These are phyloP conservation scores for Cirrhinus molitorella DNA, from an alignment of 2,797 vertebrate genomes.

Conservation along the genomic window DNA sequence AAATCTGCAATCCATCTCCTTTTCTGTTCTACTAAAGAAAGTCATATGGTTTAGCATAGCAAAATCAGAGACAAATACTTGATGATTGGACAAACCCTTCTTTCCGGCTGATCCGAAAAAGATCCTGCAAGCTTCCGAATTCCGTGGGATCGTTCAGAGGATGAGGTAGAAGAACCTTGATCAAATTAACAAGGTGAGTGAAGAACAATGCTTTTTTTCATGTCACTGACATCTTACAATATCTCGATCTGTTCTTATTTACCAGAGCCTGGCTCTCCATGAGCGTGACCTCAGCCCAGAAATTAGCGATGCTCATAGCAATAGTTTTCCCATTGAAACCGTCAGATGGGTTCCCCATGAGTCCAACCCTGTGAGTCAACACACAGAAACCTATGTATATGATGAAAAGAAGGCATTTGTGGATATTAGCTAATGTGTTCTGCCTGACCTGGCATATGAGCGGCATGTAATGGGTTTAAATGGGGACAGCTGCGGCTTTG, in stretches of 20 bases:
- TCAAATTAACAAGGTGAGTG: conserved; percentile 13
- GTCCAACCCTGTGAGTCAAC: conserved; percentile 75
- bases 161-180: conserved; percentile 82
- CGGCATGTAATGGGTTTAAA: conserved; percentile 77
- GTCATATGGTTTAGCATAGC: not conserved
- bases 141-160: conserved; percentile 87
- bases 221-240: not conserved
- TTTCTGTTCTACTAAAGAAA: too few relatives aligned
- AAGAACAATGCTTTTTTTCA: not conserved
- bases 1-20: not conserved
- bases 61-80: conserved; percentile 19
- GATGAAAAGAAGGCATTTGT: not conserved
- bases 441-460: conserved; percentile 80
- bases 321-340: conserved; percentile 88
- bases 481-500: conserved; percentile 72
- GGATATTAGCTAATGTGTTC: not conserved
- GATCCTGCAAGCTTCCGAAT: conserved; percentile 85
- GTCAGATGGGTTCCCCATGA: conserved; percentile 88
- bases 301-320: conserved; percentile 85
- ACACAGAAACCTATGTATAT: not conserved
- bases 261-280: conserved; percentile 83
- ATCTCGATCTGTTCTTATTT: conserved; percentile 41
- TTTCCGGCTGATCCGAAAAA: conserved; percentile 85
- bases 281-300: conserved; percentile 87
- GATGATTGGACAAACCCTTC: conserved; percentile 78